A percentile compares a stretch with the other conserved stretches of the same genome.
Conservation (phyloP, 2,113 vertebrate species). For the Periophthalmus modestus region DNA sequence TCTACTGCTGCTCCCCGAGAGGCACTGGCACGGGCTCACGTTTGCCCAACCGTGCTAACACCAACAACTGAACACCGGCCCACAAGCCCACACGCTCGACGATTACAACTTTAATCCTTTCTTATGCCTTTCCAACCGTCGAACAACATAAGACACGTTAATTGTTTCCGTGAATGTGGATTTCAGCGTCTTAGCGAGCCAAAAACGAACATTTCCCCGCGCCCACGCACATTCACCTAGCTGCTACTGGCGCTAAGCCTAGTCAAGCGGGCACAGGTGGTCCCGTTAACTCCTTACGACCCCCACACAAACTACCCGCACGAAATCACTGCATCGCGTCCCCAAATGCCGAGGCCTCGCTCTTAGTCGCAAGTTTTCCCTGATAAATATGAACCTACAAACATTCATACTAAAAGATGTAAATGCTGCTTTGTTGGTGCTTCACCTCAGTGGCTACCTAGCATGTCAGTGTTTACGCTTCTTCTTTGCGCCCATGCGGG, state of each 20-base stretch:
- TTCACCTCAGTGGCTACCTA: slow-evolving; percentile 74
- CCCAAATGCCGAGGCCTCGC: rapidly evolving
- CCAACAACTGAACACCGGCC: slow-evolving; percentile 40
- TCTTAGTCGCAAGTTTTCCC: not conserved
- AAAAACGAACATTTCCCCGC: slow-evolving; percentile 67
- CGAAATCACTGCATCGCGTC: not conserved
- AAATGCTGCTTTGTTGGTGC: slow-evolving; percentile 38
- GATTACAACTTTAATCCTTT: not conserved
- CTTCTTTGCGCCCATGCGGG: slow-evolving; percentile 90
- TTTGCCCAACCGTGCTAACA: slow-evolving; percentile 49
- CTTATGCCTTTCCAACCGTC: not conserved
- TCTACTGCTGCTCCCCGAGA: slow-evolving; percentile 63
- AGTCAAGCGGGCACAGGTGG: slow-evolving; percentile 46
- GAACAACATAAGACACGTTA: rapidly evolving
- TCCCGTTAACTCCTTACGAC: slow-evolving; percentile 20
- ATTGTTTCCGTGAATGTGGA: not conserved
- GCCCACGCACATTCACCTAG: slow-evolving; percentile 51
- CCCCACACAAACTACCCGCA: slow-evolving; percentile 14
- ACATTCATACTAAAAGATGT: not conserved
- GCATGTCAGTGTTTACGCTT: slow-evolving; percentile 82
- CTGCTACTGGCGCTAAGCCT: slow-evolving; percentile 52
- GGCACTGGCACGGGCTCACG: slow-evolving; percentile 38
- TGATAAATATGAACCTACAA: not conserved
- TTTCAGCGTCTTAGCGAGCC: not conserved
- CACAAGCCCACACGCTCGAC: slow-evolving; percentile 62